These are phyloP conservation scores for Pedionomus torquatus DNA, from an alignment of 2,113 vertebrate genomes.

Conservation along the genomic window DNA sequence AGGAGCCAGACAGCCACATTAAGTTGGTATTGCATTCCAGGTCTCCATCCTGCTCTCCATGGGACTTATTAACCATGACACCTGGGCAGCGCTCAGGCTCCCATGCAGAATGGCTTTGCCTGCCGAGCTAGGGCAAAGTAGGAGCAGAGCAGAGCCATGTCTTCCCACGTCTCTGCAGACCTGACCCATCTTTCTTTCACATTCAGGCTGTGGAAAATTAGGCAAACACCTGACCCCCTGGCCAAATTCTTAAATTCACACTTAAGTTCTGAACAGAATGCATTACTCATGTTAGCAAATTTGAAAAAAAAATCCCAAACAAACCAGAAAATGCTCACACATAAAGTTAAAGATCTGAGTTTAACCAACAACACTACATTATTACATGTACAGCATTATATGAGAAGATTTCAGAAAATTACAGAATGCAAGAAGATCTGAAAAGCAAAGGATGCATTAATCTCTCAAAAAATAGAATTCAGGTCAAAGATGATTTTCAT, in stretches of 20 bases:
- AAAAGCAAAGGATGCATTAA: background rate
- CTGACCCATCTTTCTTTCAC: background rate
- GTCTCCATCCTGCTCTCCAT: background rate
- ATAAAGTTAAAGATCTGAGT: background rate
- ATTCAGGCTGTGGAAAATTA: background rate
- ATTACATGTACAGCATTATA: background rate
- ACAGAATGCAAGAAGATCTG: background rate
- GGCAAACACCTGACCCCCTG: background rate
- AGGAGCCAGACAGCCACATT: background rate
- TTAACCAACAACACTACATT: background rate
- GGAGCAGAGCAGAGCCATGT: background rate
- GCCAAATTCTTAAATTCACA: background rate
- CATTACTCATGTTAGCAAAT: background rate
- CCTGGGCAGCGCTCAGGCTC: accelerated
- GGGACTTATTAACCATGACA: background rate
- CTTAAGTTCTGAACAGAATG: background rate
- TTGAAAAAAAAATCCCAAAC: background rate
- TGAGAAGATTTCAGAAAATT: background rate
- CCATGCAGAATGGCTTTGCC: accelerated
- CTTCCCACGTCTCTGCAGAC: background rate
- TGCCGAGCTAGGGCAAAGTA: accelerated
- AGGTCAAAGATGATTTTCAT: background rate
- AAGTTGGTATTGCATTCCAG: accelerated
- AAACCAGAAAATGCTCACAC: background rate
- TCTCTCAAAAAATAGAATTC: background rate